Conservation (phyloP, 2,888 invertebrate species). For the Salticus scenicus region DNA sequence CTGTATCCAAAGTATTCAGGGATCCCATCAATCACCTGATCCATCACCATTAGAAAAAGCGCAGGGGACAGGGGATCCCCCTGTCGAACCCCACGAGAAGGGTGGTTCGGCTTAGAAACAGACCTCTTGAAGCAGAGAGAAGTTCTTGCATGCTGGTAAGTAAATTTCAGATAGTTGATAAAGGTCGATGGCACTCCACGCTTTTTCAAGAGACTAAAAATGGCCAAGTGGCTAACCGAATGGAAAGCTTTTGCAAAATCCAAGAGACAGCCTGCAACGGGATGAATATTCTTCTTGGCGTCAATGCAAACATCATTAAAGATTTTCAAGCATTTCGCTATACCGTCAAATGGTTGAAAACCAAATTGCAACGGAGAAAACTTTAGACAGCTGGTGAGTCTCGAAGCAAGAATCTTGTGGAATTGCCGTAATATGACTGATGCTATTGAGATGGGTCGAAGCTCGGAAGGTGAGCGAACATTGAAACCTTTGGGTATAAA, state of each 20-base stretch:
- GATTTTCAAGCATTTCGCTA: too few relatives aligned
- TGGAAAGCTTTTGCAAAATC: not conserved
- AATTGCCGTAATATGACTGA: not conserved
- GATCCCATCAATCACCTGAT: not conserved
- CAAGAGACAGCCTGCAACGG: too few relatives aligned
- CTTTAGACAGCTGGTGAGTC: too few relatives aligned
- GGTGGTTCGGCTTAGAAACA: not conserved
- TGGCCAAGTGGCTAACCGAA: not conserved
- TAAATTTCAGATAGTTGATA: not conserved
- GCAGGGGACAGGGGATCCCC: slow-evolving; percentile 8
- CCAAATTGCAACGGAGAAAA: too few relatives aligned
- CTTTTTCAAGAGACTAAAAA: not conserved
- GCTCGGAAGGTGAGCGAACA: not conserved
- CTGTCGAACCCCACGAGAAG: slow-evolving; percentile 8
- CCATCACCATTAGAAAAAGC: not conserved
- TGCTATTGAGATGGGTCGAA: not conserved
- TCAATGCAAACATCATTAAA: too few relatives aligned
- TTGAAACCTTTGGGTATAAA: not conserved
- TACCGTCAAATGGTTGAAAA: too few relatives aligned
- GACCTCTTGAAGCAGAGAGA: not conserved
- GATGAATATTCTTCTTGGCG: too few relatives aligned
- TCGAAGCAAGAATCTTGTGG: slow-evolving; percentile 1
- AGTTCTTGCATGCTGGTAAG: not conserved
- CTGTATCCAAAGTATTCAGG: not conserved
- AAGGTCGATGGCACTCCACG: not conserved